phyloP scores from a whole-genome alignment of 2,888 invertebrate genomes.

The Latrodectus hesperus region DNA sequence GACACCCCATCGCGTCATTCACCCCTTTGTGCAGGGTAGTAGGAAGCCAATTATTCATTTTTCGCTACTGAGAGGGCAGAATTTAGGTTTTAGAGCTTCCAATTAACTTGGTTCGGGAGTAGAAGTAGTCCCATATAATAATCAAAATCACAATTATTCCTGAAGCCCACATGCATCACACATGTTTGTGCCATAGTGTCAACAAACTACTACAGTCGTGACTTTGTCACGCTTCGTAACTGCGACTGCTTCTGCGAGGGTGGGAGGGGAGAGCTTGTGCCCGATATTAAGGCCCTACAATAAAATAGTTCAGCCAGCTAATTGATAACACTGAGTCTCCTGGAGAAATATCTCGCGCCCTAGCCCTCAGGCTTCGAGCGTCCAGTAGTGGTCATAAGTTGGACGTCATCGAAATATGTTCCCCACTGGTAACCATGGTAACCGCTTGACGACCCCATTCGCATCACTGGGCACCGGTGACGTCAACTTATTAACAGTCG shows the following conservation, averaged over 20 bases:
- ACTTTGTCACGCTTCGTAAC: background rate
- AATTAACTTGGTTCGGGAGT: too few relatives aligned
- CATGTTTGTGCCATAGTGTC: background rate
- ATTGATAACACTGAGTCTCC: conserved; percentile 45
- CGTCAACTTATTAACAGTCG: conserved; percentile 69
- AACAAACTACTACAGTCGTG: background rate
- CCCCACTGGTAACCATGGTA: conserved; percentile 53
- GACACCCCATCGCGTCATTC: too few relatives aligned
- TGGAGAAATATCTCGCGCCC: conserved; percentile 35
- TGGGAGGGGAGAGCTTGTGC: background rate
- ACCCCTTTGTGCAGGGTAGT: too few relatives aligned
- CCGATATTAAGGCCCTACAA: conserved; percentile 31
- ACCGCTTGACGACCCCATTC: conserved; percentile 66
- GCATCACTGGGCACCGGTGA: conserved; percentile 61
- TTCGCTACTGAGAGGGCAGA: too few relatives aligned
- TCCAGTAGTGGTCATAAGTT: conserved; percentile 64
- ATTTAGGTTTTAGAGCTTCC: too few relatives aligned
- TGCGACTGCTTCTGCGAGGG: conserved; percentile 3
- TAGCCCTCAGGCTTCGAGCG: conserved; percentile 35
- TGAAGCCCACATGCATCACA: too few relatives aligned
- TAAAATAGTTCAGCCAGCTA: conserved; percentile 59
- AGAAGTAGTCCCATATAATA: too few relatives aligned
- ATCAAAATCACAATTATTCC: too few relatives aligned
- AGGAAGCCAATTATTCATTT: too few relatives aligned
- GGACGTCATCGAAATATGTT: conserved; percentile 69